Percentiles rank a stretch among this genome's conserved stretches.
phyloP scores from a whole-genome alignment of 2,888 invertebrate species.

The Kryphioiulus occultus region DNA sequence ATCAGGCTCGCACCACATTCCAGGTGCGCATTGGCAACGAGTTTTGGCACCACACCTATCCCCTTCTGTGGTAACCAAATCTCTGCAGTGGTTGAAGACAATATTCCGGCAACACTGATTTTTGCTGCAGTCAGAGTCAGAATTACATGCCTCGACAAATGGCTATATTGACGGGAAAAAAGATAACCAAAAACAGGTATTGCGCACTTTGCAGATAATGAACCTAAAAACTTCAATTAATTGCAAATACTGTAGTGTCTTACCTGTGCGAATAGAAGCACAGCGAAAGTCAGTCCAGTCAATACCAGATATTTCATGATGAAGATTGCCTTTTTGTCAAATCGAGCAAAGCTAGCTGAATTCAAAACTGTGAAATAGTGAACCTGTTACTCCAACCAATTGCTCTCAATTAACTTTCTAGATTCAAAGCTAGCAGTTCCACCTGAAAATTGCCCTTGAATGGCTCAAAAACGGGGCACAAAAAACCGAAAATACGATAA shows the following conservation, averaged over 20 bases:
- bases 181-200: neutral
- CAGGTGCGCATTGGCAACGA: neutral
- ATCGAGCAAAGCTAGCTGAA: neutral
- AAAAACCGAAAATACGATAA: neutral
- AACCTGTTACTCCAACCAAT: neutral
- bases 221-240: neutral
- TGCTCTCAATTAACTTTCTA: neutral
- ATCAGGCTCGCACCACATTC: constrained; percentile 7
- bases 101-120: constrained; percentile 22
- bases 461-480: neutral
- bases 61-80: neutral
- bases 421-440: neutral
- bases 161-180: neutral
- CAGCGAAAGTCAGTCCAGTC: neutral
- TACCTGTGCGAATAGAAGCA: neutral
- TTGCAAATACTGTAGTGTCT: too few species aligned
- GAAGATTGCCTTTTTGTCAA: neutral
- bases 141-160: neutral
- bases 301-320: constrained; percentile 9
- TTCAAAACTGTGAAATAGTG: neutral
- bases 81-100: neutral
- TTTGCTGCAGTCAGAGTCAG: neutral
- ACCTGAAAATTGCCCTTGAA: constrained; percentile 9
- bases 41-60: neutral
- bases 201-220: neutral